A percentile compares a stretch with the other conserved stretches of the same genome.
Conservation (phyloP, 2,113 vertebrate species). For the Amazona guildingii region DNA sequence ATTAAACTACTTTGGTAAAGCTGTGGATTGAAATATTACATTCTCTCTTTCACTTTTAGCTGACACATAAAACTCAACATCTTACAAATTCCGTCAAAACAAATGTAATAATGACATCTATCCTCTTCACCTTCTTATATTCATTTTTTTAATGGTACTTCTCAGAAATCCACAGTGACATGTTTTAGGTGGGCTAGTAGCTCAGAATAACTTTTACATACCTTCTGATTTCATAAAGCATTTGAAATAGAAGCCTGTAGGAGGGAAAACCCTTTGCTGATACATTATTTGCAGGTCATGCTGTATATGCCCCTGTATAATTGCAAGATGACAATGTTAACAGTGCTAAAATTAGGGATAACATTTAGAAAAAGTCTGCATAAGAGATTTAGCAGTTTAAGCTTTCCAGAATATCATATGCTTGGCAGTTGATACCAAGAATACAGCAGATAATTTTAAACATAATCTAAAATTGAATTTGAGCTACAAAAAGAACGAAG, state of each 20-base stretch:
- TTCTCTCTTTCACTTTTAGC: background rate
- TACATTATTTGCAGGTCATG: slow-evolving; percentile 69
- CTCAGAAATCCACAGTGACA: slow-evolving; percentile 47
- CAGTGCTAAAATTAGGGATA: slow-evolving; percentile 52
- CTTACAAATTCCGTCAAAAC: slow-evolving; percentile 45
- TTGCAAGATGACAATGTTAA: slow-evolving; percentile 42
- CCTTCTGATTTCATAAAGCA: slow-evolving; percentile 46
- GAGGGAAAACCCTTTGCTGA: slow-evolving; percentile 73
- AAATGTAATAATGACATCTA: slow-evolving; percentile 13
- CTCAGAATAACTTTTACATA: slow-evolving; percentile 57
- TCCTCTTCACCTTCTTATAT: background rate
- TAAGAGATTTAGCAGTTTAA: slow-evolving; percentile 13
- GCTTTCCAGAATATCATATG: slow-evolving; percentile 47
- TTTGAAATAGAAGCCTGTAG: slow-evolving; percentile 74
- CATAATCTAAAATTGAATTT: slow-evolving; percentile 34
- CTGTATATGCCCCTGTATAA: slow-evolving; percentile 58
- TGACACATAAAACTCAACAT: background rate
- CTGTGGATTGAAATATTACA: slow-evolving; percentile 5
- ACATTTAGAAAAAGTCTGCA: background rate
- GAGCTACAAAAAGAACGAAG: slow-evolving; percentile 45
- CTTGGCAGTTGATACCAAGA: slow-evolving; percentile 33
- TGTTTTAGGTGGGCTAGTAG: slow-evolving; percentile 50
- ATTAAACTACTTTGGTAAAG: background rate
- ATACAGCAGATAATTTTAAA: slow-evolving; percentile 40
- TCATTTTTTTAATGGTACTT: slow-evolving; percentile 21